Conservation (phyloP, 2,888 invertebrate species). For the Ormia ochracea region DNA sequence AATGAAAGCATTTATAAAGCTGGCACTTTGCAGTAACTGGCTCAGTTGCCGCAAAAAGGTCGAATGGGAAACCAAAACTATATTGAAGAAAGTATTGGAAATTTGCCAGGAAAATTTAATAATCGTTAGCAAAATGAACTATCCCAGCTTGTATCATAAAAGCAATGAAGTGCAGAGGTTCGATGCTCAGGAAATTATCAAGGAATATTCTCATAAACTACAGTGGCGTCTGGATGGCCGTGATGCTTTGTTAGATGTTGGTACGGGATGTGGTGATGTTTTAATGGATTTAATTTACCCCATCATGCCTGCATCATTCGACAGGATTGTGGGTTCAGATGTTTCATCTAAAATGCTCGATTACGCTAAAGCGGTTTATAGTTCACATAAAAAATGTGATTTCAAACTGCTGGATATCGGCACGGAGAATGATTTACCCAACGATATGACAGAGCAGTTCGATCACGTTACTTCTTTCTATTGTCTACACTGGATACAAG, state of each 20-base stretch:
- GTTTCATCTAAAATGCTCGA: slow-evolving; percentile 84
- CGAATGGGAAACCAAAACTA: neutral
- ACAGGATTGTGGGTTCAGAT: slow-evolving; percentile 81
- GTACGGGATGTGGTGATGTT: slow-evolving; percentile 86
- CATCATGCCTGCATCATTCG: slow-evolving; percentile 79
- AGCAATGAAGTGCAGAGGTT: slow-evolving; percentile 83
- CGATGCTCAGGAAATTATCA: slow-evolving; percentile 81
- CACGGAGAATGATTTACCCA: slow-evolving; percentile 76
- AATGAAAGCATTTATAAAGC: too few relatives aligned
- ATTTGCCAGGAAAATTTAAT: neutral
- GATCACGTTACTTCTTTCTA: slow-evolving; percentile 86
- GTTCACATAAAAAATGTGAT: slow-evolving; percentile 68
- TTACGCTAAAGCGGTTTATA: slow-evolving; percentile 80
- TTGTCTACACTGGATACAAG: slow-evolving; percentile 86
- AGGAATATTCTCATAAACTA: slow-evolving; percentile 81
- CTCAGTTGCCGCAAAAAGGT: too few relatives aligned
- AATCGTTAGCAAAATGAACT: slow-evolving; percentile 78
- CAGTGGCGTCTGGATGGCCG: slow-evolving; percentile 79
- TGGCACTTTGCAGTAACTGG: too few relatives aligned
- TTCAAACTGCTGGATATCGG: slow-evolving; percentile 79
- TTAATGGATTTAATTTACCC: slow-evolving; percentile 82
- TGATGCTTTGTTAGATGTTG: slow-evolving; percentile 82
- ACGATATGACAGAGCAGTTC: slow-evolving; percentile 78
- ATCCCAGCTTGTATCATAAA: slow-evolving; percentile 83
- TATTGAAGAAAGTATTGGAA: neutral